Conservation (phyloP, 2,888 invertebrate species). For the Coremacera marginata region DNA sequence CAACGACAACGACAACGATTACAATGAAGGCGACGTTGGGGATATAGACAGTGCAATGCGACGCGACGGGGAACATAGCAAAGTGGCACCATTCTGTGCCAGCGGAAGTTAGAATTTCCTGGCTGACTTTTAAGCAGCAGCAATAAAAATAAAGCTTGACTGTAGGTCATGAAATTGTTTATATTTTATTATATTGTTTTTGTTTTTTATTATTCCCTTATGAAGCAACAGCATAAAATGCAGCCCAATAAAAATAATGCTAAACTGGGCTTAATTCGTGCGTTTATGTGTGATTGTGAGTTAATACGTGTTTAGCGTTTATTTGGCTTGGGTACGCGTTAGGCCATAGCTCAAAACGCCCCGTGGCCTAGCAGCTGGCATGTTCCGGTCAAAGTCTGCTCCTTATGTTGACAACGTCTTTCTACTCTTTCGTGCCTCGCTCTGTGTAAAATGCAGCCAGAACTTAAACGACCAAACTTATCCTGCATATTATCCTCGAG, state of each 20-base stretch:
- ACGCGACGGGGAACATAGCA: neutral
- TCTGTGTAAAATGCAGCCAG: neutral
- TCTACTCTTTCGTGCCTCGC: neutral
- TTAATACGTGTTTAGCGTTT: neutral
- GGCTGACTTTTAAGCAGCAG: neutral
- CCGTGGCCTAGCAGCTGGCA: neutral
- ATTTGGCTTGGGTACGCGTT: neutral
- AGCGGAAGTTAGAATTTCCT: constrained; percentile 18
- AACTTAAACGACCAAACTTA: neutral
- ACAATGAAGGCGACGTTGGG: neutral
- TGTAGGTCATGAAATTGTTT: constrained; percentile 12
- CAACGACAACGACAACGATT: neutral
- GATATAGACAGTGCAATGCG: neutral
- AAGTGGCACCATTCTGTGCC: constrained; percentile 25
- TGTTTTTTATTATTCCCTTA: too few relatives aligned
- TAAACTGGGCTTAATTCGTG: neutral
- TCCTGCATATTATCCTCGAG: neutral
- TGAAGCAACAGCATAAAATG: neutral
- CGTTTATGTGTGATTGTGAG: neutral
- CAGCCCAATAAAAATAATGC: neutral
- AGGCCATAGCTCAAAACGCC: neutral
- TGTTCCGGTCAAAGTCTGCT: too few relatives aligned
- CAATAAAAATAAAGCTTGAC: neutral
- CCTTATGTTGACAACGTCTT: too few relatives aligned
- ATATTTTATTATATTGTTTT: too few relatives aligned